These are phyloP conservation scores for Andrena fulva DNA, from an alignment of 2,888 invertebrate species.

Conservation along the genomic window DNA sequence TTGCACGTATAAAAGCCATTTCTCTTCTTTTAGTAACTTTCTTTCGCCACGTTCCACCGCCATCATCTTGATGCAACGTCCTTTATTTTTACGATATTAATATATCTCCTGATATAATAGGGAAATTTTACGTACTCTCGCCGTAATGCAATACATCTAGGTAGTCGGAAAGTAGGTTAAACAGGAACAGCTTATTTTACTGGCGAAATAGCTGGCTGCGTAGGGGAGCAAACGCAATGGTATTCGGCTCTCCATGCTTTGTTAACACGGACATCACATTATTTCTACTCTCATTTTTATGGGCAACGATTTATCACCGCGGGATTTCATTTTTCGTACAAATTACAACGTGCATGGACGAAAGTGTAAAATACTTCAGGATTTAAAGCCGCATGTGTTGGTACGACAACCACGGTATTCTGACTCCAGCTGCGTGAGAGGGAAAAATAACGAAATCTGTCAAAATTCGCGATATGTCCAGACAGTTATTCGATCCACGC, in stretches of 20 bases:
- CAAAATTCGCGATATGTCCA: neutral
- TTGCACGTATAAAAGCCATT: neutral
- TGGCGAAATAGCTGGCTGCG: neutral
- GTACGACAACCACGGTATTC: no score
- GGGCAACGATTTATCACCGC: no score
- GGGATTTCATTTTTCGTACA: no score
- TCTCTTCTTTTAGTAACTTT: neutral
- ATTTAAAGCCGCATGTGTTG: no score
- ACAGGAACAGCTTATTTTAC: neutral
- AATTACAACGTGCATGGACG: no score
- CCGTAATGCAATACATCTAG: slow-evolving; percentile 4
- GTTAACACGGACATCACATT: neutral
- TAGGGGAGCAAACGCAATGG: neutral
- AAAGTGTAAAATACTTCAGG: no score
- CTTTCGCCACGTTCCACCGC: no score
- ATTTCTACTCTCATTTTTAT: neutral
- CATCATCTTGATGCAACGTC: neutral
- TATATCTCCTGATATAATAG: slow-evolving; percentile 1
- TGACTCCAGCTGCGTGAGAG: neutral
- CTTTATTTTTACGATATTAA: neutral
- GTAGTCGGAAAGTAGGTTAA: slow-evolving; percentile 36
- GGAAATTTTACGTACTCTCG: neutral
- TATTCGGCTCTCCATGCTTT: neutral
- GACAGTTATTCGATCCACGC: neutral
- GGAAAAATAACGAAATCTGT: neutral